Evolutionary conservation across 2,888 invertebrate species (phyloP), one percentile per base, ranked within the genome.

Genomic region (Diplazon laetatorius): DNA sequence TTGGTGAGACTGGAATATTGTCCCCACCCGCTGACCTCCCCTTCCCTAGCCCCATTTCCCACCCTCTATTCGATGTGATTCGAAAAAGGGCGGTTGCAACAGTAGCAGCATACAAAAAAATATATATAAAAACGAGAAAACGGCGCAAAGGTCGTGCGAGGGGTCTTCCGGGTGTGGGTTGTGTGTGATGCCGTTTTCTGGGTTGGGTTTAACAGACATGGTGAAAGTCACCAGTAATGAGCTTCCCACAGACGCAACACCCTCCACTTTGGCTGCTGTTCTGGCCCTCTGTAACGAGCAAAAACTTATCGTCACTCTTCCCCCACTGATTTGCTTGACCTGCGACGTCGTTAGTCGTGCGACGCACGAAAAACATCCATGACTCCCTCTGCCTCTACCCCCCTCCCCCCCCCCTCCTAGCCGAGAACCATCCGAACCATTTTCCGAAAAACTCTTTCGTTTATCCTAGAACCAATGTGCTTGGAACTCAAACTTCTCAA

Each of bases 301-400:
- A 88, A 89, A 89, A 89, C 89, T 89, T 89, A 88, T 88, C 88
- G 88, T 86, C 88, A 85, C 87, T 85, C 87, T 86, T n/a, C n/a
- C 85, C 85, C 86, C 83, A 82, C 87, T 87, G 88, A 88, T 89
- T 89, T 87, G 87, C 87, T 88, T 85, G 83, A 83, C 85, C 87
- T 85, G 87, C 87, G 85, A 86, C 85, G 84, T 87, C 87, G 85
- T 87, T 87, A 87, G 87, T 84, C 82, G 85, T 83, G 72, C 73
- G 71, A 63, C 68, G 69, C 80, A 57, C 69, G 69, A 78, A 78
- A 78, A 78, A 74, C 73, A 73, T 70, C 59, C 65, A 65, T 37
- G 65, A 74, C 50, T 62, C 59, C 42, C 46, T n/a, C 14, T 52
- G 16, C 42, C 48, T 18, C 68, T 14, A 14, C 62, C 48, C 59